phyloP scores from a whole-genome alignment of 2,797 vertebrate species.

The Micrastur ruficollis region DNA sequence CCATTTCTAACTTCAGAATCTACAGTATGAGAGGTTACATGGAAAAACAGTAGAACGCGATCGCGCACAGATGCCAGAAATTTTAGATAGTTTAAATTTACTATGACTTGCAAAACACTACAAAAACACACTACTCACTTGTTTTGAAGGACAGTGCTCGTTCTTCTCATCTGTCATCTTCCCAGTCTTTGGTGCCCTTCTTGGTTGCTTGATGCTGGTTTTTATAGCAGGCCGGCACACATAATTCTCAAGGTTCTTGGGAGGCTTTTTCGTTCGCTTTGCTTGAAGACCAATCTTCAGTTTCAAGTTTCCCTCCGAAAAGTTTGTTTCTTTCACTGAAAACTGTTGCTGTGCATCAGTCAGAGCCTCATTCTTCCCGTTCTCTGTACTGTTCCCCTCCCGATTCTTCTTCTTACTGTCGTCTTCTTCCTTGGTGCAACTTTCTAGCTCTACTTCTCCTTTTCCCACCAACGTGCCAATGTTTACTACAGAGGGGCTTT shows the following conservation, averaged over 20 bases:
- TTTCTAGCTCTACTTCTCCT: conserved; percentile 65
- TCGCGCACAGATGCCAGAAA: not conserved
- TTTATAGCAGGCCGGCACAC: conserved; percentile 95
- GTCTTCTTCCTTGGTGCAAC: conserved; percentile 69
- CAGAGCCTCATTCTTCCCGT: conserved; percentile 31
- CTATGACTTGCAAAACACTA: not conserved
- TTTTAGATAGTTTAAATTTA: not conserved
- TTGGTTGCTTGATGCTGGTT: conserved; percentile 84
- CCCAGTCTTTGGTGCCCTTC: conserved; percentile 71
- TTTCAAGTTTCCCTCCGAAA: conserved; percentile 89
- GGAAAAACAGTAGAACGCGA: not conserved
- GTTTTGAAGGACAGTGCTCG: conserved; percentile 72
- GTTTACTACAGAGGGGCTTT: conserved; percentile 69
- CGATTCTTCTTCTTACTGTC: conserved; percentile 57
- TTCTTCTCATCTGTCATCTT: conserved; percentile 78
- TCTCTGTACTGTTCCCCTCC: conserved; percentile 12
- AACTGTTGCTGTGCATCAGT: conserved; percentile 83
- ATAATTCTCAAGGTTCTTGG: conserved; percentile 98
- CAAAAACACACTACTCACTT: conserved; percentile 56
- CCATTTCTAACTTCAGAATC: not conserved
- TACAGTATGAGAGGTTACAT: not conserved
- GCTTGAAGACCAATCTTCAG: conserved; percentile 91
- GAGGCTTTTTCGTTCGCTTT: conserved; percentile 96
- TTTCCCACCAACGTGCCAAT: conserved; percentile 65
- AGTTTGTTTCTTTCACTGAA: conserved; percentile 93